Evolutionary conservation across 1,140 invertebrate genomes (phyloP).

Genomic region (Thalassaphorura encarpata): DNA sequence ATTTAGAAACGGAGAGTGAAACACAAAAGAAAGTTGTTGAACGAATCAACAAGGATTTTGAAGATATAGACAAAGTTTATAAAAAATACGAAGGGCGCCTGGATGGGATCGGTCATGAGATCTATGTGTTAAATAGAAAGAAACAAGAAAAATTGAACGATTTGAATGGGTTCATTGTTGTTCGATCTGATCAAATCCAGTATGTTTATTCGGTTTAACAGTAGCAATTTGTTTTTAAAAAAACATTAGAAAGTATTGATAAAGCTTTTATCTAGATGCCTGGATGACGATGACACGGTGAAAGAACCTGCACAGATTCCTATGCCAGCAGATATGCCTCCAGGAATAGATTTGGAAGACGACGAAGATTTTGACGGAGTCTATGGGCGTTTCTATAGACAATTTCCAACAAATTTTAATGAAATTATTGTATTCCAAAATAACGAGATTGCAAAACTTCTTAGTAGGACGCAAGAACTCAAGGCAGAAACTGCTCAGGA

Average conservation of each 20-base stretch:
- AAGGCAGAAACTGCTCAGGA: constrained; percentile 15
- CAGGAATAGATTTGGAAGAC: no score
- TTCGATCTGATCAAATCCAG: constrained; percentile 27
- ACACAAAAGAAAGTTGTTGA: constrained; percentile 16
- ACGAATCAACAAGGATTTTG: constrained; percentile 6
- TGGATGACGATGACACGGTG: constrained; percentile 27
- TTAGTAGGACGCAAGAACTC: constrained; percentile 14
- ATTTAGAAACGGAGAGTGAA: constrained; percentile 19
- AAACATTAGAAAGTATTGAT: constrained; percentile 1
- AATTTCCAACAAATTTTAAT: no score
- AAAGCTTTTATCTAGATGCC: constrained; percentile 10
- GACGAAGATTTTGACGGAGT: no score
- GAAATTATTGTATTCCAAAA: constrained; percentile 20
- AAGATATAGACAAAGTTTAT: constrained; percentile 11
- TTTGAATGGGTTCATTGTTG: constrained; percentile 14
- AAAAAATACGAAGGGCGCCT: constrained; percentile 12
- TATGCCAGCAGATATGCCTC: no score
- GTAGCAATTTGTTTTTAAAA: background rate
- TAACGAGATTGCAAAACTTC: constrained; percentile 13
- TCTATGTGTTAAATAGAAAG: constrained; percentile 11
- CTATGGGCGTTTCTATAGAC: no score
- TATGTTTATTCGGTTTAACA: constrained; percentile 1
- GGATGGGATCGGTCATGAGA: constrained; percentile 19
- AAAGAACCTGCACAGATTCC: no score
- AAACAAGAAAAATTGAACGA: constrained; percentile 24